Evolutionary conservation across 2,888 invertebrate genomes (phyloP).

Genomic region (Perizoma flavofasciatum): DNA sequence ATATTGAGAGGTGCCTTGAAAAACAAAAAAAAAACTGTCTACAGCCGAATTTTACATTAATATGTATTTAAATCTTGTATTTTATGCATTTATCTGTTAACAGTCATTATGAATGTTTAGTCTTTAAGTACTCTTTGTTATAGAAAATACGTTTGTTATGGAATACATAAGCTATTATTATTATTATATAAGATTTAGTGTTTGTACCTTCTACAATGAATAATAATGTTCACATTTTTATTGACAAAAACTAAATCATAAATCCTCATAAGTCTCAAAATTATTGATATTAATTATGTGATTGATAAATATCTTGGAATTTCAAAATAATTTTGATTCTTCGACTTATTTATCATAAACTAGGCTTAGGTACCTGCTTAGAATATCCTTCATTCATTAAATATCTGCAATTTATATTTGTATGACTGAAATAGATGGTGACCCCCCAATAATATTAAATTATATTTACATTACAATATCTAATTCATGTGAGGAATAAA

Average conservation of each 20-base stretch:
- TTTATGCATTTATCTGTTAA: slow-evolving; percentile 37
- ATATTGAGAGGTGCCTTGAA: slow-evolving; percentile 6
- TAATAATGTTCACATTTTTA: too few species aligned
- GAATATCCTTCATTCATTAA: too few species aligned
- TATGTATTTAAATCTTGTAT: slow-evolving; percentile 5
- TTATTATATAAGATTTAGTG: slow-evolving; percentile 17
- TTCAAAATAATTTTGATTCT: slow-evolving; percentile 66
- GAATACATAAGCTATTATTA: too few species aligned
- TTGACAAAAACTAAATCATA: slow-evolving; percentile 6
- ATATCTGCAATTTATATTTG: background rate
- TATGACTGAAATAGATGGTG: background rate
- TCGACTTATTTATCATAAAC: slow-evolving; percentile 69
- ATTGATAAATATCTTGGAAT: slow-evolving; percentile 74
- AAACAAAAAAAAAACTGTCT: background rate
- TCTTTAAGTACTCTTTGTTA: slow-evolving; percentile 9
- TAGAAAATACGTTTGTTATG: background rate
- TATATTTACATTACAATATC: too few species aligned
- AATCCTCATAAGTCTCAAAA: slow-evolving; percentile 12
- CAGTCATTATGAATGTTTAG: slow-evolving; percentile 34
- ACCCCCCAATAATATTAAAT: too few species aligned
- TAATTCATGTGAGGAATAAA: too few species aligned
- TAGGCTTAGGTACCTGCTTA: slow-evolving; percentile 5
- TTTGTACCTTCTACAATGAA: background rate
- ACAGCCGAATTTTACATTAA: slow-evolving; percentile 7
- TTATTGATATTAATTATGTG: slow-evolving; percentile 8